These are phyloP conservation scores for Erynnis tages DNA, from an alignment of 2,888 invertebrate genomes.

Conservation along the genomic window DNA sequence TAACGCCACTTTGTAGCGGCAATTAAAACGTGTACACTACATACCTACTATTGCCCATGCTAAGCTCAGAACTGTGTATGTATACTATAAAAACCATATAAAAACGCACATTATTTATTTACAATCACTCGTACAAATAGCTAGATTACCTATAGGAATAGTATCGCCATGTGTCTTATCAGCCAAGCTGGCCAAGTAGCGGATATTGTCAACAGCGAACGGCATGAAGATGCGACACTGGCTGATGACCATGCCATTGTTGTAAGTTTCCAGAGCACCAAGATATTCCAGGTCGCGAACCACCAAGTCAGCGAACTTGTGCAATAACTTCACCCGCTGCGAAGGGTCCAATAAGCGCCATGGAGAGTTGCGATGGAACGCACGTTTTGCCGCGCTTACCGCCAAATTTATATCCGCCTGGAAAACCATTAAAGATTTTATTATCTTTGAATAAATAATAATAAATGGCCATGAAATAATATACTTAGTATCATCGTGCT, in stretches of 20 bases:
- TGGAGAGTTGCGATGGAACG: slow-evolving; percentile 85
- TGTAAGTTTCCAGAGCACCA: slow-evolving; percentile 91
- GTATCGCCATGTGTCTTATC: slow-evolving; percentile 91
- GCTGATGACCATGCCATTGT: slow-evolving; percentile 84
- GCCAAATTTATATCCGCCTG: slow-evolving; percentile 87
- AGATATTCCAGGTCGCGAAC: slow-evolving; percentile 87
- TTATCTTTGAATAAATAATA: too few species aligned
- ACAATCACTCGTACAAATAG: not conserved
- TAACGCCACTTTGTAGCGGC: too few species aligned
- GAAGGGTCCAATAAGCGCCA: slow-evolving; percentile 93
- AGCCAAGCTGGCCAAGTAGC: slow-evolving; percentile 93
- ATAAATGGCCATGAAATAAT: too few species aligned
- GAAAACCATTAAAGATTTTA: slow-evolving; percentile 9
- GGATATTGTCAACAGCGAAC: slow-evolving; percentile 71
- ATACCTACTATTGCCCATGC: too few species aligned
- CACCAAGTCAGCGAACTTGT: slow-evolving; percentile 88
- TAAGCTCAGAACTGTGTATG: too few species aligned
- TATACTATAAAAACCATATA: too few species aligned
- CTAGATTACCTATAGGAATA: slow-evolving; percentile 75
- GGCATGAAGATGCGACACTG: slow-evolving; percentile 73
- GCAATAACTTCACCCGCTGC: slow-evolving; percentile 85
- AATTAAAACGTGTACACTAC: too few species aligned
- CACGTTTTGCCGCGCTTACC: slow-evolving; percentile 86
- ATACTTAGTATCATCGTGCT: too few species aligned
- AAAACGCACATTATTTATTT: not conserved